A percentile compares a stretch with the other conserved stretches of the same genome.
These are phyloP conservation scores for Melinaea menophilus DNA, from an alignment of 2,888 invertebrate genomes.

Conservation along the genomic window DNA sequence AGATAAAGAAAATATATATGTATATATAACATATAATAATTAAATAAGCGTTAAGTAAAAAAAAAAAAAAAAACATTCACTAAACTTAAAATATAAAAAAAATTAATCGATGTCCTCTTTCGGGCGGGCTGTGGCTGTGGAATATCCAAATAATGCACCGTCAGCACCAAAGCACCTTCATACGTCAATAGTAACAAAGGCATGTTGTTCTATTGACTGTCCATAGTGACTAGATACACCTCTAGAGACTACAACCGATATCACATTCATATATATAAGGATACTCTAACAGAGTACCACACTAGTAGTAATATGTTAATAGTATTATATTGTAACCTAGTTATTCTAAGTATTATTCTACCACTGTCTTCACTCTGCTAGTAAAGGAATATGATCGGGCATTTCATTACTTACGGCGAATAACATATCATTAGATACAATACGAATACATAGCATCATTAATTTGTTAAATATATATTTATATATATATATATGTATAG, in stretches of 20 bases:
- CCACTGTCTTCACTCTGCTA: conserved; percentile 37
- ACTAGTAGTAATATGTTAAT: no score
- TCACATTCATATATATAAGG: no score
- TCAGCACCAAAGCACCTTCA: no score
- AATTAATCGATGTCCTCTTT: no score
- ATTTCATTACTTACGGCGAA: conserved; percentile 14
- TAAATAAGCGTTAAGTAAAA: conserved; percentile 11
- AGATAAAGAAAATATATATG: conserved; percentile 45
- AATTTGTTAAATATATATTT: conserved; percentile 10
- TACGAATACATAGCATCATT: conserved; percentile 9
- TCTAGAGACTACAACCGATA: no score
- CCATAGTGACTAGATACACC: no score
- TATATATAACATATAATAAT: conserved; percentile 25
- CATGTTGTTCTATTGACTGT: background rate
- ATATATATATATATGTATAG: conserved; percentile 22
- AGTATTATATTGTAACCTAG: no score
- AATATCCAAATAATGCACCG: no score
- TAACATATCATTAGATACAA: conserved; percentile 12
- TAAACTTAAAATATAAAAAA: background rate
- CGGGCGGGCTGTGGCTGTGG: no score
- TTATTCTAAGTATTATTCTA: no score
- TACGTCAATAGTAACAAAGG: no score
- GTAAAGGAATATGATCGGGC: conserved; percentile 70
- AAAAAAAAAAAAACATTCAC: conserved; percentile 2
- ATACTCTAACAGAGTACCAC: no score